Conservation (phyloP, 2,797 vertebrate species). For the Australoheros facetus region DNA sequence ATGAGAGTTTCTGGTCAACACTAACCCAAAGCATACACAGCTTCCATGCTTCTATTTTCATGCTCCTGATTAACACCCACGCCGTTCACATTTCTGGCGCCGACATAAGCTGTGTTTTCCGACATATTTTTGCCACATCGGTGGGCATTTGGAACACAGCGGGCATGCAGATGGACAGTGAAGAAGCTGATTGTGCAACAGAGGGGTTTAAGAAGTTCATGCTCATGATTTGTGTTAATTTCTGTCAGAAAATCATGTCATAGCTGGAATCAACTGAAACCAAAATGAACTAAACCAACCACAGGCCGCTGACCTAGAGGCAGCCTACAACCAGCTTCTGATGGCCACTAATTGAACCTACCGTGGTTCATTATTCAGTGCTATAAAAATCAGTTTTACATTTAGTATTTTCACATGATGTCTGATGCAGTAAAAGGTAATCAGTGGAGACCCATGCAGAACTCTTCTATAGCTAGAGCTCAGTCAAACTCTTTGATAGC, state of each 20-base stretch:
- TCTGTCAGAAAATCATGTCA: background rate
- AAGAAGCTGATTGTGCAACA: conserved; percentile 13
- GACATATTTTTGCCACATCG: background rate
- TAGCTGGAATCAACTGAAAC: background rate
- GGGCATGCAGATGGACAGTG: conserved; percentile 22
- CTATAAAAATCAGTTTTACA: background rate
- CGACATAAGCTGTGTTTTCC: background rate
- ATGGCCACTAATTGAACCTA: background rate
- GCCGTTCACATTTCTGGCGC: background rate
- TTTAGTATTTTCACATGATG: background rate
- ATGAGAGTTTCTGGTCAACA: background rate
- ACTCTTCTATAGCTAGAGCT: background rate
- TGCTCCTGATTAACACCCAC: background rate
- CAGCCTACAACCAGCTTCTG: background rate
- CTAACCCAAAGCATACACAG: background rate
- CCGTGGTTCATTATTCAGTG: background rate
- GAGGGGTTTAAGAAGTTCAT: background rate
- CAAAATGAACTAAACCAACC: background rate
- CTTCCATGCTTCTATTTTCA: background rate
- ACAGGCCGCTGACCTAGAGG: background rate
- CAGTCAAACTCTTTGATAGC: background rate
- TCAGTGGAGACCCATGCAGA: background rate
- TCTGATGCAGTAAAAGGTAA: background rate
- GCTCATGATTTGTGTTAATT: background rate
- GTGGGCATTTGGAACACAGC: conserved; percentile 8